A percentile compares a stretch with the other conserved stretches of the same genome.
These are phyloP conservation scores for Paradisaea rubra DNA, from an alignment of 2,113 vertebrate species.

Conservation along the genomic window DNA sequence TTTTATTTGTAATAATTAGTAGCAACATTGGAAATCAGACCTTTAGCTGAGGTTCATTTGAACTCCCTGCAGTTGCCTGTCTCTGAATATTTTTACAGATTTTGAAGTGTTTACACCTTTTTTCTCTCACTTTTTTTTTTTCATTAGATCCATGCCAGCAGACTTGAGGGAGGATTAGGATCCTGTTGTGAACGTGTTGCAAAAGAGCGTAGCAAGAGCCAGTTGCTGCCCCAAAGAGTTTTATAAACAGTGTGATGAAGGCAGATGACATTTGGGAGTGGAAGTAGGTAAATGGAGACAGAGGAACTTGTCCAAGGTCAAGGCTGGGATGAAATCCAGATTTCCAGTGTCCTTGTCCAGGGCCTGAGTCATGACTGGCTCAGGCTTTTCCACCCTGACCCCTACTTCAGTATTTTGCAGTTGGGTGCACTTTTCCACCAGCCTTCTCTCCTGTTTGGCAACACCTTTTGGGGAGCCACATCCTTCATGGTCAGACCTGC, in stretches of 20 bases:
- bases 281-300: not conserved
- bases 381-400: not conserved
- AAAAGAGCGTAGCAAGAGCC: not conserved
- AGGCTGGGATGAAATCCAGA: not conserved
- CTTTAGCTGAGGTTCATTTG: not conserved
- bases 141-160: not conserved
- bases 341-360: not conserved
- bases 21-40: not conserved
- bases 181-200: not conserved
- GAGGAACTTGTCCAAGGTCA: not conserved
- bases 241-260: not conserved
- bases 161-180: not conserved
- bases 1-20: not conserved
- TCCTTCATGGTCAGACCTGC: fast-evolving
- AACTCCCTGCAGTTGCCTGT: not conserved
- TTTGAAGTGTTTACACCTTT: not conserved
- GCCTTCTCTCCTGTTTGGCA: fast-evolving
- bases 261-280: not conserved
- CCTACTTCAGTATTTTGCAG: not conserved
- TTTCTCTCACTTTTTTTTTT: not conserved
- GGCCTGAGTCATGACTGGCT: not conserved
- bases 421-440: not conserved
- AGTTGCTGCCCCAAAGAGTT: not conserved
- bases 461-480: not conserved
- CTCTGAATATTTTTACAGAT: not conserved